phyloP scores from a whole-genome alignment of 1,140 invertebrate genomes.

The Drosophila tsacasi region DNA sequence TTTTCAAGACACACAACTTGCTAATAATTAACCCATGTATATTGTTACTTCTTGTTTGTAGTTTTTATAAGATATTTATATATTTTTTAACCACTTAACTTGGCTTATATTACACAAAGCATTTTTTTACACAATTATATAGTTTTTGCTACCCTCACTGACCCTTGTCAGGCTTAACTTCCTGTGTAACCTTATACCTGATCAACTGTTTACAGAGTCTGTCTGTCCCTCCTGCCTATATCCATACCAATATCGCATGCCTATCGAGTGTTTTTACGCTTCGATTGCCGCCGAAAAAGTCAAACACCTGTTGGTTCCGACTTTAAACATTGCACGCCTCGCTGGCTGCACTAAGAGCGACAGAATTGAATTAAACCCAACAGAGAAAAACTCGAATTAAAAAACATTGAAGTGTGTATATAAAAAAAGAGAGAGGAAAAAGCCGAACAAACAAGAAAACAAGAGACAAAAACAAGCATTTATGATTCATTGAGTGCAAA shows the following conservation, averaged over 20 bases:
- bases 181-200: slow-evolving; percentile 40
- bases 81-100: not conserved
- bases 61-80: not conserved
- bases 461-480: slow-evolving; percentile 33
- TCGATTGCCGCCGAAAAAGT: slow-evolving; percentile 27
- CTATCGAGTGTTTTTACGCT: slow-evolving; percentile 40
- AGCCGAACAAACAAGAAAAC: slow-evolving; percentile 3
- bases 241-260: slow-evolving; percentile 38
- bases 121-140: not conserved
- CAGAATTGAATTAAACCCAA: slow-evolving; percentile 59
- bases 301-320: slow-evolving; percentile 45
- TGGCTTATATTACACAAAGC: not conserved
- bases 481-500: slow-evolving; percentile 79
- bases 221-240: not conserved
- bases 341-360: slow-evolving; percentile 57
- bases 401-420: slow-evolving; percentile 14
- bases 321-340: slow-evolving; percentile 58
- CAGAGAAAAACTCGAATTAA: slow-evolving; percentile 23
- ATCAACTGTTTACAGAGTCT: slow-evolving; percentile 9
- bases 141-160: not conserved
- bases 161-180: slow-evolving; percentile 7
- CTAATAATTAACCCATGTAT: not conserved
- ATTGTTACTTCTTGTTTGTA: not conserved
- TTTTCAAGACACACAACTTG: not conserved
- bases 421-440: slow-evolving; percentile 10